Evolutionary conservation across 2,113 vertebrate genomes (phyloP).

Genomic region (Sterna hirundo): DNA sequence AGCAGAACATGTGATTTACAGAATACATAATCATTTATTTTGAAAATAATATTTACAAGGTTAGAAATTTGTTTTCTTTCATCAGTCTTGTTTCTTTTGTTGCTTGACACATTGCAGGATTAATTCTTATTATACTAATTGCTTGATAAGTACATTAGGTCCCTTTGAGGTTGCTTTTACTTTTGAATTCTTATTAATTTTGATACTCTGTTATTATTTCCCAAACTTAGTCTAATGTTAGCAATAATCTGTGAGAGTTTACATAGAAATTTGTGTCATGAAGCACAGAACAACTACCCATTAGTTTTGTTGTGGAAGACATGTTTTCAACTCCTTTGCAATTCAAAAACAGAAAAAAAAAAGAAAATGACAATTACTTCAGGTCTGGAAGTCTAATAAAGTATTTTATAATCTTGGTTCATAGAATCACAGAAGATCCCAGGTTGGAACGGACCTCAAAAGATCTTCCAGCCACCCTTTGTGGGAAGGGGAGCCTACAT

Average conservation of each 20-base stretch:
- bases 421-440: background rate
- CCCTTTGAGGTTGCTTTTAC: background rate
- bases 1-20: background rate
- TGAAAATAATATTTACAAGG: background rate
- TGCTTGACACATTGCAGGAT: background rate
- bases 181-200: background rate
- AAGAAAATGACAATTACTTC: background rate
- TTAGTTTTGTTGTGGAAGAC: background rate
- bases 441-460: background rate
- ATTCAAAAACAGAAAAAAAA: background rate
- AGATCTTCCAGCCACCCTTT: background rate
- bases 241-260: background rate
- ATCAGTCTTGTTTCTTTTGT: background rate
- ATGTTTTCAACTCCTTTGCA: background rate
- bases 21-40: background rate
- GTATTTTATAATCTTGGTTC: background rate
- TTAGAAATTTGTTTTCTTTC: background rate
- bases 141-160: background rate
- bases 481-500: background rate
- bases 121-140: background rate
- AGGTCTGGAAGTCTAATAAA: background rate
- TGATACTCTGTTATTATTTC: background rate
- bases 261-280: background rate
- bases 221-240: background rate
- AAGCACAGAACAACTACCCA: background rate